A percentile compares a stretch with the other conserved stretches of the same genome.
Conservation (phyloP, 2,888 invertebrate genomes). For the Oscheius onirici region DNA sequence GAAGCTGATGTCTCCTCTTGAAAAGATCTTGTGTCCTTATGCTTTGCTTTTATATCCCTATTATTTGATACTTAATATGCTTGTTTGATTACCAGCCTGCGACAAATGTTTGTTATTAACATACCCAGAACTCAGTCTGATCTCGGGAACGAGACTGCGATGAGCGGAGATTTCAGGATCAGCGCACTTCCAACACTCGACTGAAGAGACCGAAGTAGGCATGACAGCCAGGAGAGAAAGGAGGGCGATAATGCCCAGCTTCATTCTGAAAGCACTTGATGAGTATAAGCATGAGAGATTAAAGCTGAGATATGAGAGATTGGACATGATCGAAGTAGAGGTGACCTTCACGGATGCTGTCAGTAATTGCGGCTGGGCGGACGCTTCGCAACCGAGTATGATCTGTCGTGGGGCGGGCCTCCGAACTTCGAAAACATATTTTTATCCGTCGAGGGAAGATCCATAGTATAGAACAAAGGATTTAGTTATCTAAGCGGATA, state of each 20-base stretch:
- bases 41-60: too few species aligned
- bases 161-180: not conserved
- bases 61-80: too few species aligned
- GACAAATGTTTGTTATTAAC: too few species aligned
- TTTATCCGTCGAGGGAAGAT: not conserved
- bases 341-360: slow-evolving; percentile 24
- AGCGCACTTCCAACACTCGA: slow-evolving; percentile 4
- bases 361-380: slow-evolving; percentile 24
- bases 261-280: not conserved
- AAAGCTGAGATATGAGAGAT: not conserved
- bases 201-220: too few species aligned
- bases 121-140: too few species aligned
- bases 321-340: not conserved
- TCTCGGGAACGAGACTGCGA: too few species aligned
- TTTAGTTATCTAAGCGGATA: slow-evolving; percentile 2
- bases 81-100: too few species aligned
- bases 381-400: slow-evolving; percentile 13
- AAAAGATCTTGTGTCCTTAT: too few species aligned
- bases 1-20: too few species aligned
- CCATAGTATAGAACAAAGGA: too few species aligned
- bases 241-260: too few species aligned
- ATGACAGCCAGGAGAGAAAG: too few species aligned
- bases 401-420: slow-evolving; percentile 6
- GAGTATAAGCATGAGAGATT: not conserved
- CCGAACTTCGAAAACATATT: not conserved